phyloP scores from a whole-genome alignment of 2,113 vertebrate species.

The Eubucco bourcierii region DNA sequence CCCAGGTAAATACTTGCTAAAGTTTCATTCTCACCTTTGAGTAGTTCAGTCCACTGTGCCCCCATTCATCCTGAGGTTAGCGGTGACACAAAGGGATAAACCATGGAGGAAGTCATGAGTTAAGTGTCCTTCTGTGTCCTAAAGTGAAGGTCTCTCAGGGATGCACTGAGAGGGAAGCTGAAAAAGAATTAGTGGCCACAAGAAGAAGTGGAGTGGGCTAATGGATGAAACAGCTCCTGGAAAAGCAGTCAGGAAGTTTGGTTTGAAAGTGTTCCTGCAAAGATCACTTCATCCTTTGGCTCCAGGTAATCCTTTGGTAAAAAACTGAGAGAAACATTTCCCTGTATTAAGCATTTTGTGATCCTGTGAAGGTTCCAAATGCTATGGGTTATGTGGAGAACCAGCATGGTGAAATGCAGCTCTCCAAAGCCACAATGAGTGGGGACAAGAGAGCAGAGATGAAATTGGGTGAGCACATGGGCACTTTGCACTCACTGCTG shows the following conservation, averaged over 20 bases:
- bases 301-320: not conserved
- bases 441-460: not conserved
- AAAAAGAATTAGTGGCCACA: too few species aligned
- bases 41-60: too few species aligned
- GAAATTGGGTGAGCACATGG: not conserved
- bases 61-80: too few species aligned
- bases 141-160: too few species aligned
- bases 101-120: too few species aligned
- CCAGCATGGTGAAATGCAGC: not conserved
- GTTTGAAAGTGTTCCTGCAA: not conserved
- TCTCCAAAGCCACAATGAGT: not conserved
- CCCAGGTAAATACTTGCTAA: too few species aligned
- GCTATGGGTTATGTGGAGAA: accelerated
- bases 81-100: too few species aligned
- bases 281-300: constrained; percentile 11
- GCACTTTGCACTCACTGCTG: accelerated
- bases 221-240: not conserved
- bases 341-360: not conserved
- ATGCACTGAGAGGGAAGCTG: too few species aligned
- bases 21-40: too few species aligned
- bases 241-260: constrained; percentile 14
- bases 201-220: too few species aligned
- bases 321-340: not conserved
- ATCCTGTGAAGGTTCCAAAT: not conserved
- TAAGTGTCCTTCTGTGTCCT: too few species aligned